Base-by-base conservation (phyloP, 2,888 invertebrate species). In the Tiliacea aurago region DNA sequence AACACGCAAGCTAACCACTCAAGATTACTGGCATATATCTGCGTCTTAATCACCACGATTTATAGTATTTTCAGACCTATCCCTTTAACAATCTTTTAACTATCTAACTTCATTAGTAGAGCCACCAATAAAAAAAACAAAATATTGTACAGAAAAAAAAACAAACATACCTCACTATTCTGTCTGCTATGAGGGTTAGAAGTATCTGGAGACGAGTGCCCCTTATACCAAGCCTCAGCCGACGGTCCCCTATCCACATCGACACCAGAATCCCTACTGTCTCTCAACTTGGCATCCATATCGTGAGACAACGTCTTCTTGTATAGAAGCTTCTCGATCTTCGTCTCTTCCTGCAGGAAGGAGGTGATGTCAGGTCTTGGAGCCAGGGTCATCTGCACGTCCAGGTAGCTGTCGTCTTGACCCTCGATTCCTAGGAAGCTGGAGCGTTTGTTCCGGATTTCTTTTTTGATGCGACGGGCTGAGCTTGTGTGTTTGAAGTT, bases 351-450 rank as follows among this genome's bases (percentile, higher is more conserved):
- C 89, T 98, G 98, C n/a, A 98, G 94, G 91, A 98, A 97, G 45
- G 97, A 97, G 20, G 97, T 98, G 96, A 98, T 98, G 90, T 98
- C 98, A 10, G 98, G 98, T 28, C 98, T 97, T 69, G 98, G 98
- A 11, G 97, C 97, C 58, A 98, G 94, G 2, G 97, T 97, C 55
- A 98, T 92, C 90, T 98, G 98, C 59, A 97, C 97, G 90, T 98
- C 98, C 65, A 97, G 94, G 84, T 98, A 97, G 84, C 97, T 97
- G 89, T 98, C 97, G 85, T 97, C 97, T 87, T 97, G 97, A 68
- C 98, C 98, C 88, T 98, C 98, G 89, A 98, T 97, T 63, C 98
- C 98, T 58, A 99, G 96, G 92, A 99, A 99, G 91, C 98, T 98
- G 51, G 98, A 98, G 63, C 98, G 97, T 89, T 98, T 98, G 89